A percentile compares a stretch with the other conserved stretches of the same genome.
phyloP scores from a whole-genome alignment of 2,888 invertebrate genomes.

The Pandemis cinnamomeana region DNA sequence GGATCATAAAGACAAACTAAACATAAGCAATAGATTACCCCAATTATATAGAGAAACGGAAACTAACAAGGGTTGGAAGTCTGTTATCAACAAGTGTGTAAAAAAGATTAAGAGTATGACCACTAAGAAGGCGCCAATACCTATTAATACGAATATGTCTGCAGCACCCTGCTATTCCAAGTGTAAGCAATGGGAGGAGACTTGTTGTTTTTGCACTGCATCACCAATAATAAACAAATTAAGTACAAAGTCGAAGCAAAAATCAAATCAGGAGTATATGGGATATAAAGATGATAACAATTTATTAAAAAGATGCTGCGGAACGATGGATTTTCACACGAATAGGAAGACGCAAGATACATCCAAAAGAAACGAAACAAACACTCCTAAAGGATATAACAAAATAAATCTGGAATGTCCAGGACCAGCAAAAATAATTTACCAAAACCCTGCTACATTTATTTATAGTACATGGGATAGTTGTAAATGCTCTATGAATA shows the following conservation, averaged over 20 bases:
- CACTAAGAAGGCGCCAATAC: neutral
- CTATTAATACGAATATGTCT: neutral
- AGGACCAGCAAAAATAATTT: neutral
- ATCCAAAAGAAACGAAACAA: neutral
- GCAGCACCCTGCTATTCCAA: neutral
- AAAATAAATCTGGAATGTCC: neutral
- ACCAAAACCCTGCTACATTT: neutral
- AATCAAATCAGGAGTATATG: neutral
- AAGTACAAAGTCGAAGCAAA: neutral
- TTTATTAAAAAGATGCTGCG: neutral
- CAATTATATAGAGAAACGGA: neutral
- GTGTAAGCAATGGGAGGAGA: neutral
- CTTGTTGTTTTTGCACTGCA: constrained; percentile 2
- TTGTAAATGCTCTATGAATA: neutral
- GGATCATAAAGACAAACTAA: neutral
- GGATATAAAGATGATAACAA: neutral
- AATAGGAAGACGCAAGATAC: neutral
- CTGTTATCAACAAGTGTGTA: constrained; percentile 2
- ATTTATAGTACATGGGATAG: neutral
- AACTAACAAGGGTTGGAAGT: neutral
- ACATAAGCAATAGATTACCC: neutral
- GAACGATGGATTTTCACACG: neutral
- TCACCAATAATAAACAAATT: neutral
- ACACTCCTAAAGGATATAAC: neutral
- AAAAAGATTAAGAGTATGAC: neutral